Evolutionary conservation across 2,797 vertebrate genomes (phyloP).

Genomic region (Pempheris klunzingeri): DNA sequence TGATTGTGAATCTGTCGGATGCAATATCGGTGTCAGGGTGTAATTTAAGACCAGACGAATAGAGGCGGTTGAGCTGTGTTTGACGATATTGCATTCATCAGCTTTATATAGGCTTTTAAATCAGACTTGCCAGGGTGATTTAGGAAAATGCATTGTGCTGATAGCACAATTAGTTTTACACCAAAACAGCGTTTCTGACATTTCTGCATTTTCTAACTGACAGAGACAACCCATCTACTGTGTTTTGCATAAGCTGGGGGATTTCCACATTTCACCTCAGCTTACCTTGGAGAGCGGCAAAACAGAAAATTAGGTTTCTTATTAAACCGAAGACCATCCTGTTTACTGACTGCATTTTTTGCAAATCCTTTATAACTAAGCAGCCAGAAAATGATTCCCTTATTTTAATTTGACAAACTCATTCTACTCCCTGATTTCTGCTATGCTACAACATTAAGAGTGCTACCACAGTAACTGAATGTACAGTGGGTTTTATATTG

Average conservation of each 20-base stretch:
- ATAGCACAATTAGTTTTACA: constrained; percentile 25
- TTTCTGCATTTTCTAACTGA: constrained; percentile 15
- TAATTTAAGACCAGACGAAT: constrained; percentile 55
- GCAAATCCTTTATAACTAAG: not conserved
- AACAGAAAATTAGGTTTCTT: not conserved
- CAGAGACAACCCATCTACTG: constrained; percentile 10
- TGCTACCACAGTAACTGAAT: not conserved
- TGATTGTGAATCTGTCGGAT: constrained; percentile 49
- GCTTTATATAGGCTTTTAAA: constrained; percentile 41
- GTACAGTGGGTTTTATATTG: not conserved
- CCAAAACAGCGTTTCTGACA: constrained; percentile 24
- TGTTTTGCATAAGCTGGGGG: constrained; percentile 4
- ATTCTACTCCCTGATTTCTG: not conserved
- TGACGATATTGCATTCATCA: constrained; percentile 49
- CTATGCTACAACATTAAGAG: not conserved
- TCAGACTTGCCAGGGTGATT: constrained; percentile 34
- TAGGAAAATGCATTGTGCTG: constrained; percentile 7
- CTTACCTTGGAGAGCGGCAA: not conserved
- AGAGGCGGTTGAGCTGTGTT: constrained; percentile 32
- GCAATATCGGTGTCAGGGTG: constrained; percentile 46
- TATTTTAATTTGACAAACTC: constrained; percentile 1
- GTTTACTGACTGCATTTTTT: constrained; percentile 6
- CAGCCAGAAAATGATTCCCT: not conserved
- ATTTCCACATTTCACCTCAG: constrained; percentile 27
- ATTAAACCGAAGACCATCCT: constrained; percentile 1